Conservation (phyloP, 2,113 vertebrate genomes). For the Nothocercus nigrocapillus region DNA sequence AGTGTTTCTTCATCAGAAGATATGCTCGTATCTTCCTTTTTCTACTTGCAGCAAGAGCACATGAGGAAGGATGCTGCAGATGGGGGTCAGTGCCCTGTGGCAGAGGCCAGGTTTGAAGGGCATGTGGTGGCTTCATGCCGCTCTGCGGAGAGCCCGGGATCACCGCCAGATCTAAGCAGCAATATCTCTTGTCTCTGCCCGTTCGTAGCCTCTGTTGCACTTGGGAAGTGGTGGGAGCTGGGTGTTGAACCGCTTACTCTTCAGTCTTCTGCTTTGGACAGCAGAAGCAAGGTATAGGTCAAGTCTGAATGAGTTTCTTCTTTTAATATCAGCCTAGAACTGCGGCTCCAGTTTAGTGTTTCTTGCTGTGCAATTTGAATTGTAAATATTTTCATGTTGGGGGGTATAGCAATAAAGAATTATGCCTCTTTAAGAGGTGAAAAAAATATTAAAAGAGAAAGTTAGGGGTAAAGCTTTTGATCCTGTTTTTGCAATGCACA, state of each 20-base stretch:
- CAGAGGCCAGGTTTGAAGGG: background rate
- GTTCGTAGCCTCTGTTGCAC: background rate
- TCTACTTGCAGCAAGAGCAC: background rate
- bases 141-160: background rate
- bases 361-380: background rate
- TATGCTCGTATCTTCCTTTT: background rate
- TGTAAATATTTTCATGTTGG: background rate
- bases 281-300: background rate
- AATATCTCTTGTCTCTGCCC: background rate
- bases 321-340: background rate
- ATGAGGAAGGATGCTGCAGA: background rate
- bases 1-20: background rate
- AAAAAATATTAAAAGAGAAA: background rate
- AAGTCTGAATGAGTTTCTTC: background rate
- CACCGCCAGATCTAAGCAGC: background rate
- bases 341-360: background rate
- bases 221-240: background rate
- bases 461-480: background rate
- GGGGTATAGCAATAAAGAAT: background rate
- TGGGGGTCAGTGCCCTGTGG: background rate
- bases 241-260: background rate
- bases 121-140: background rate
- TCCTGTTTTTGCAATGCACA: background rate
- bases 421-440: background rate
- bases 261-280: background rate